Evolutionary conservation across 1,140 invertebrate species (phyloP).

Genomic region (Spodoptera frugiperda): DNA sequence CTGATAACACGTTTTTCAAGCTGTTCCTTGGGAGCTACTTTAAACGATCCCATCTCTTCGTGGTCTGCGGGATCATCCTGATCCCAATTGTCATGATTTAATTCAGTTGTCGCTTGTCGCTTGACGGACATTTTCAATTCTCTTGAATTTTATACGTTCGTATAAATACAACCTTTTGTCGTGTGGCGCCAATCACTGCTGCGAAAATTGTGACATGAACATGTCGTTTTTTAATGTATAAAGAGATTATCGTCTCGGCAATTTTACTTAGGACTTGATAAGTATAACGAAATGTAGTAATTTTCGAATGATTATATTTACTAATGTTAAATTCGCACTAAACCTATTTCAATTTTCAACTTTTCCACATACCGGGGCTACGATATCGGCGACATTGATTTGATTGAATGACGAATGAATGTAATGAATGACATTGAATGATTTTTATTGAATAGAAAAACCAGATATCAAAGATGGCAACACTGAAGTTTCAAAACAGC

Average conservation of each 20-base stretch:
- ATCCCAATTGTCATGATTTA: slow-evolving; percentile 97
- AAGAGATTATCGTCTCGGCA: neutral
- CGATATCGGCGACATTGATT: slow-evolving; percentile 16
- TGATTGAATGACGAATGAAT: slow-evolving; percentile 2
- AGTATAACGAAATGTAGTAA: neutral
- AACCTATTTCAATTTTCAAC: neutral
- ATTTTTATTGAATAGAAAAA: neutral
- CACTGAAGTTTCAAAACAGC: no score
- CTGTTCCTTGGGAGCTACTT: slow-evolving; percentile 89
- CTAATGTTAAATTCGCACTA: no score
- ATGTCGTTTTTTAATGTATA: slow-evolving; percentile 4
- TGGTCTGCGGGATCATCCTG: slow-evolving; percentile 90
- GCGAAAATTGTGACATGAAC: slow-evolving; percentile 21
- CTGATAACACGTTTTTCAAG: slow-evolving; percentile 92
- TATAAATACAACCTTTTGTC: slow-evolving; percentile 8
- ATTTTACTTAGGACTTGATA: neutral
- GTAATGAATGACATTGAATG: neutral
- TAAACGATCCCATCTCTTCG: slow-evolving; percentile 92
- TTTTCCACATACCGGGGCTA: neutral
- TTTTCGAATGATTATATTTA: no score
- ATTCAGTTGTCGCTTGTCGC: slow-evolving; percentile 90
- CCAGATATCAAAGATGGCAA: neutral
- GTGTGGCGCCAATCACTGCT: slow-evolving; percentile 35
- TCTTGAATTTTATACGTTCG: neutral
- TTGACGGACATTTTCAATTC: slow-evolving; percentile 90